Evolutionary conservation across 1,140 invertebrate genomes (phyloP).

Genomic region (Drosophila leontia): DNA sequence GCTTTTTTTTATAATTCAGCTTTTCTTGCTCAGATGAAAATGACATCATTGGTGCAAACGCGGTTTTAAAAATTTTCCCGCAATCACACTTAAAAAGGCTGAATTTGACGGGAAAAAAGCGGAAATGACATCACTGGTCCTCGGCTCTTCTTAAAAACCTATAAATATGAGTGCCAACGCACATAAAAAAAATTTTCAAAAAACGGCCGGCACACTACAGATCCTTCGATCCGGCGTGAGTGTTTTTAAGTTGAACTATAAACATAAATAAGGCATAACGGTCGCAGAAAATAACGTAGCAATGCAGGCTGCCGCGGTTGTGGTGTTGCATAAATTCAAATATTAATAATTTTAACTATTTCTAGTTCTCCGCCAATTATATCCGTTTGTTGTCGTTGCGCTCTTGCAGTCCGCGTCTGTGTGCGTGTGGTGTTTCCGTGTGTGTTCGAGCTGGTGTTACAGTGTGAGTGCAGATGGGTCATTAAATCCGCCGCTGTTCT

Average conservation of each 20-base stretch:
- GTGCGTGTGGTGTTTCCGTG: constrained; percentile 27
- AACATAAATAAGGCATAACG: neutral
- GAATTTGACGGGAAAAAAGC: no score
- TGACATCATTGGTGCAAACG: no score
- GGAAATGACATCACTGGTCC: no score
- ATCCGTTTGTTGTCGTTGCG: constrained; percentile 65
- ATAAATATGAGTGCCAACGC: neutral
- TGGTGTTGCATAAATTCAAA: neutral
- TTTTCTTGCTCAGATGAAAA: no score
- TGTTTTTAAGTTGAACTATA: neutral
- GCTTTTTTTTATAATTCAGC: no score
- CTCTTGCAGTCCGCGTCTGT: constrained; percentile 38
- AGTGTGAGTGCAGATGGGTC: constrained; percentile 65
- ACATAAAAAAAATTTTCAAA: neutral
- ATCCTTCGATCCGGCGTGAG: constrained; percentile 2
- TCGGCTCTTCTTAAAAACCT: neutral
- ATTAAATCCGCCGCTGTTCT: constrained; percentile 57
- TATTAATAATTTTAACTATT: neutral
- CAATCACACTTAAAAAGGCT: no score
- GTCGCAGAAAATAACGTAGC: neutral
- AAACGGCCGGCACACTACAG: neutral
- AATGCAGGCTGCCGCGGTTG: neutral
- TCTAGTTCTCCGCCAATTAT: constrained; percentile 1
- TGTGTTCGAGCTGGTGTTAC: constrained; percentile 16
- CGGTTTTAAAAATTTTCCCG: no score